Percentiles rank a stretch among this genome's conserved stretches.
Conservation (phyloP, 2,888 invertebrate genomes). For the Chymomyza procnemis region DNA sequence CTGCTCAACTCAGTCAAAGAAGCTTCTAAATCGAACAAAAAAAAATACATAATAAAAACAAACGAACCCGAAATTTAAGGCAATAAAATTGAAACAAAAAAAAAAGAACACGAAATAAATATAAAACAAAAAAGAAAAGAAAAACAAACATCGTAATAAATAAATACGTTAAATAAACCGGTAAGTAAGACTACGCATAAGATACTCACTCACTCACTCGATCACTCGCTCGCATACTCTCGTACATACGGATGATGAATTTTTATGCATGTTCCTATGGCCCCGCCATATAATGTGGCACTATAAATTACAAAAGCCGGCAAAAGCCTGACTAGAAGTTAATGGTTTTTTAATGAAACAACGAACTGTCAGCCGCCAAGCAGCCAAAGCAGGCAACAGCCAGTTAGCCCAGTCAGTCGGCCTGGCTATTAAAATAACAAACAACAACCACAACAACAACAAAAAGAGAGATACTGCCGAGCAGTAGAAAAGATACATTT, state of each 20-base stretch:
- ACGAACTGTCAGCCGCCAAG: constrained; percentile 28
- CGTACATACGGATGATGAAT: constrained; percentile 64
- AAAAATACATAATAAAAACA: no score
- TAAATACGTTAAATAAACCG: constrained; percentile 37
- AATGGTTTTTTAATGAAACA: constrained; percentile 69
- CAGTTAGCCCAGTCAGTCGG: not conserved
- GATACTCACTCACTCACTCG: no score
- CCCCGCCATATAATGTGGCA: constrained; percentile 47
- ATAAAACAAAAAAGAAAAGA: constrained; percentile 14
- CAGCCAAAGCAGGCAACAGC: not conserved
- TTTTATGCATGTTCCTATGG: constrained; percentile 71
- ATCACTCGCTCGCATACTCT: no score
- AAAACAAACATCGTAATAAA: constrained; percentile 35
- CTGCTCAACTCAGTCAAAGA: constrained; percentile 18
- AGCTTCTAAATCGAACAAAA: no score
- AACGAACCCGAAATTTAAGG: constrained; percentile 48
- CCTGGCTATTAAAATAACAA: constrained; percentile 50
- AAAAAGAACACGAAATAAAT: not conserved
- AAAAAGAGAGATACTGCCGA: not conserved
- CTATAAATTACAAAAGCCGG: not conserved
- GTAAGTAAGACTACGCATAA: constrained; percentile 51
- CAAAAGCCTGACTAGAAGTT: constrained; percentile 53
- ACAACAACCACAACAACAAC: no score
- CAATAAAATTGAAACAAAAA: constrained; percentile 34
- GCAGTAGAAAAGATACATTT: constrained; percentile 28